Evolutionary conservation across 2,113 vertebrate species (phyloP).

Genomic region (Misgurnus mizolepis): DNA sequence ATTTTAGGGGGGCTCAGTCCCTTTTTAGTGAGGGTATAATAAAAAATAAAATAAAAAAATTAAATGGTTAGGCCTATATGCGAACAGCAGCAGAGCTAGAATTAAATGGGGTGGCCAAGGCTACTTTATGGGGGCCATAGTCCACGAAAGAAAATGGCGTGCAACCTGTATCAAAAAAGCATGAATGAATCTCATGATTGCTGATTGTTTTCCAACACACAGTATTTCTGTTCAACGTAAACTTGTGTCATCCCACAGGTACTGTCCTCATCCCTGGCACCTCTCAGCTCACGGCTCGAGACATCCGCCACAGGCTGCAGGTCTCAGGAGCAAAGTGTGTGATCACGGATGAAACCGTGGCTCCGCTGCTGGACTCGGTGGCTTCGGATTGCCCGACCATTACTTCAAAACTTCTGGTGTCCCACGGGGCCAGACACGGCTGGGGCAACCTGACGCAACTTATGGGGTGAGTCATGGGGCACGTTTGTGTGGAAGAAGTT

Average conservation of each 20-base stretch:
- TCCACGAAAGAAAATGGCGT: too few relatives aligned
- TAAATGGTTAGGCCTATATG: too few relatives aligned
- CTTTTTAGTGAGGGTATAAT: too few relatives aligned
- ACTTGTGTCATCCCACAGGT: constrained; percentile 43
- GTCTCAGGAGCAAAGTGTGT: constrained; percentile 78
- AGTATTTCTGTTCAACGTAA: not conserved
- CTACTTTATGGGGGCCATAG: too few relatives aligned
- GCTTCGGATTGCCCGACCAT: constrained; percentile 71
- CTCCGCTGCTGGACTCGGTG: constrained; percentile 71
- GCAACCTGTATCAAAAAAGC: too few relatives aligned
- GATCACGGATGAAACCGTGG: constrained; percentile 72
- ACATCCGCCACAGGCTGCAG: constrained; percentile 76
- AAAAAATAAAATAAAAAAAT: too few relatives aligned
- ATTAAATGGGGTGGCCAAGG: too few relatives aligned
- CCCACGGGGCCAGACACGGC: constrained; percentile 65
- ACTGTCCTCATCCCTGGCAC: constrained; percentile 78
- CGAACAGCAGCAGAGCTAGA: too few relatives aligned
- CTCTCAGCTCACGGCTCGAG: constrained; percentile 78
- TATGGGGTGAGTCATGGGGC: too few relatives aligned
- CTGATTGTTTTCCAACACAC: too few relatives aligned
- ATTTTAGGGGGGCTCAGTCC: too few relatives aligned
- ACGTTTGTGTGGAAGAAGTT: not conserved
- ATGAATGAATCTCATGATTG: too few relatives aligned
- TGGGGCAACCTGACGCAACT: constrained; percentile 75
- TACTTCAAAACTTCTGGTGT: constrained; percentile 74